These are phyloP conservation scores for Myotis vivesi DNA, from an alignment of 2,797 vertebrate species.

Conservation along the genomic window DNA sequence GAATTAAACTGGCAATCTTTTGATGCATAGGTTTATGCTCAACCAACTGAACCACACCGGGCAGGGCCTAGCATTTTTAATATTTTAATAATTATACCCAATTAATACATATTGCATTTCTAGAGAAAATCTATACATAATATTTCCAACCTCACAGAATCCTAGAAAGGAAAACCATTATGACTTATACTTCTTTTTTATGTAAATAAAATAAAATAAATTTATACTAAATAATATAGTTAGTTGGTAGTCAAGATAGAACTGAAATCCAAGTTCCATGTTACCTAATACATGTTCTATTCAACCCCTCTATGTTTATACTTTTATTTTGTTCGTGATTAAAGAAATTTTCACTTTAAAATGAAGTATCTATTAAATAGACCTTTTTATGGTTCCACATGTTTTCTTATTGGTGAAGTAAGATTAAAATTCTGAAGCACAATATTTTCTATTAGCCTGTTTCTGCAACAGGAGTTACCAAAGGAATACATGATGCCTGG, in stretches of 20 bases:
- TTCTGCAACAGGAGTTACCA: neutral
- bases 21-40: too few species aligned
- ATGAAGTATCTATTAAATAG: neutral
- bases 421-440: neutral
- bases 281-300: neutral
- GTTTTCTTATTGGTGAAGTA: neutral
- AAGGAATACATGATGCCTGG: neutral
- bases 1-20: too few species aligned
- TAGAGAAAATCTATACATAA: neutral
- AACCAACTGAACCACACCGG: too few species aligned
- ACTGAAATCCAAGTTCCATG: neutral
- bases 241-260: neutral
- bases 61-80: neutral
- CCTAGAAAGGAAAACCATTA: neutral
- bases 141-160: neutral
- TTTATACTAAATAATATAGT: neutral
- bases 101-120: neutral
- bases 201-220: neutral
- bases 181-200: neutral
- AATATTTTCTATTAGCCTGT: neutral
- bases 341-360: neutral
- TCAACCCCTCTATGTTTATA: neutral
- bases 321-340: neutral
- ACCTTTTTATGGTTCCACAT: neutral
- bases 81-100: neutral